Base-by-base conservation (phyloP, 2,113 vertebrate genomes). In the Otolemur garnettii region DNA sequence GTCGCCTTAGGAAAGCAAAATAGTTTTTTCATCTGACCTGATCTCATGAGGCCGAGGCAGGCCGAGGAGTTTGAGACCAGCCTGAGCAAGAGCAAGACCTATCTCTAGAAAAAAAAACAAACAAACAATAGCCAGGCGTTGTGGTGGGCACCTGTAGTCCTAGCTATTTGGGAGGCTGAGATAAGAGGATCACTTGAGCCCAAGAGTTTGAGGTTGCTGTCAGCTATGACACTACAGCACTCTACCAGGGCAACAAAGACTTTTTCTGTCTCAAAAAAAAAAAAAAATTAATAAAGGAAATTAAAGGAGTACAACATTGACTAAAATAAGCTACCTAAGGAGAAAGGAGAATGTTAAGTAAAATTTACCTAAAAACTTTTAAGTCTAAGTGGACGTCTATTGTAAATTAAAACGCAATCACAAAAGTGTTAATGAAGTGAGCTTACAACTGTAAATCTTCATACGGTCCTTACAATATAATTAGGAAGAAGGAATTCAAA, bases 281-380 rank as follows among this genome's bases (percentile, higher is more conserved):
- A 50, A 38, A 38, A 38, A 38, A 38, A 38, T 38, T 38, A 38
- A 38, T 38, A 38, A 50, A 9, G 55, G 55, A 97, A 80, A 91
- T 60, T 21, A 60, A 92, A 90, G 60, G 4, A 75, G 30, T n/a
- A 57, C 45, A 45, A 35, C 7, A 90, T 17, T 84, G 22, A 77
- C n/a, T 77, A 55, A 83, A 91, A 72, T 17, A 89, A 91, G 59
- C 17, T 30, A 4, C 45, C 38, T 50, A 42, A 33, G 18, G 60
- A 89, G 71, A 89, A 91, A 84, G 33, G 60, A 89, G 71, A 89
- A 91, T 84, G 33, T 38, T 11, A 84, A 50, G 35, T 77, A 71
- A 24, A 93, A 86, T 88, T 94, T 88, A 78, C 78, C 24, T 26
- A 33, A 66, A 84, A 79, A 86, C n/a, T 74, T 94, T 77, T 60